These are phyloP conservation scores for Eriosoma lanigerum DNA, from an alignment of 1,140 invertebrate genomes.

Conservation along the genomic window DNA sequence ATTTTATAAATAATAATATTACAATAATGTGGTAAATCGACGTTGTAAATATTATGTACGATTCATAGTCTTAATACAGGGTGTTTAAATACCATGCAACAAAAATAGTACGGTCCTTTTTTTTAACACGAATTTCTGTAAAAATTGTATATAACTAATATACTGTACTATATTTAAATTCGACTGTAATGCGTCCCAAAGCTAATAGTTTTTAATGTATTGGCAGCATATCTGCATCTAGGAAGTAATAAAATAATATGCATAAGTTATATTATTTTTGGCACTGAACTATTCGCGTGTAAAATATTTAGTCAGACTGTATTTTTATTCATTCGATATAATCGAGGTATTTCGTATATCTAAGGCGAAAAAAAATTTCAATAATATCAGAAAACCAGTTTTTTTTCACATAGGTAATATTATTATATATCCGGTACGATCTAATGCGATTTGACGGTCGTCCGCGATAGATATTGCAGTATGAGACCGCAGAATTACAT, in stretches of 20 bases:
- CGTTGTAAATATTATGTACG: too few relatives aligned
- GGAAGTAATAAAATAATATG: constrained; percentile 19
- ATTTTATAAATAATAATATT: too few relatives aligned
- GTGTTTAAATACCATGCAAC: too few relatives aligned
- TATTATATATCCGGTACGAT: not conserved
- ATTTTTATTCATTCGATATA: not conserved
- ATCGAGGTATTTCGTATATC: not conserved
- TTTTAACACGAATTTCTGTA: too few relatives aligned
- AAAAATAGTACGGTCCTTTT: too few relatives aligned
- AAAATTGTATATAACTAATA: too few relatives aligned
- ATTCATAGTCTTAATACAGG: too few relatives aligned
- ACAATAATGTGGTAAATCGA: too few relatives aligned
- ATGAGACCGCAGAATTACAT: not conserved
- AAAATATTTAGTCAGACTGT: not conserved
- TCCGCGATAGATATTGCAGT: not conserved
- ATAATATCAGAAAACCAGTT: constrained; percentile 6
- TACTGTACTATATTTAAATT: too few relatives aligned
- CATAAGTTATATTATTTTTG: not conserved
- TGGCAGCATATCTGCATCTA: not conserved
- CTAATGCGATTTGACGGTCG: constrained; percentile 8
- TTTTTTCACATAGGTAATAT: constrained; percentile 2
- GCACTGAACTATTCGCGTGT: constrained; percentile 15
- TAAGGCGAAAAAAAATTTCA: not conserved
- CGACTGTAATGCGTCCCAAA: too few relatives aligned
- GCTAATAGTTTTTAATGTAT: not conserved